Conservation (phyloP, 1,140 invertebrate genomes). For the Varroa destructor region DNA sequence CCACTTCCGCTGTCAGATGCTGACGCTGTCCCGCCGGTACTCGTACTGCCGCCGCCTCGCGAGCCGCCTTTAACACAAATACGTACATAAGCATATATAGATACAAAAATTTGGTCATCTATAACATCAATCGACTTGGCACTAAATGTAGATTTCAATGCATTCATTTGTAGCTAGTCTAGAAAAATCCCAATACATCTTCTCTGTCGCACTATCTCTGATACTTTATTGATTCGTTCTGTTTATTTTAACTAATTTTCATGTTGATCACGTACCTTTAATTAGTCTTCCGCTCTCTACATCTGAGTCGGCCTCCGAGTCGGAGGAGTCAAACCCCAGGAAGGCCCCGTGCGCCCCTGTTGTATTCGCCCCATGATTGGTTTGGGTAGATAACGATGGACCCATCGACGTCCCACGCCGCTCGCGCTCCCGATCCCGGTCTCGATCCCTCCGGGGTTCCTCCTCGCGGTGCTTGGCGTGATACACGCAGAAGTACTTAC, state of each 20-base stretch:
- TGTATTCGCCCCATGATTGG: background rate
- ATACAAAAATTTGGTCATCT: too few species aligned
- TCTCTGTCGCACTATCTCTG: too few species aligned
- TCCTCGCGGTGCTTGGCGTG: slow-evolving; percentile 74
- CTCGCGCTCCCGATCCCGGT: slow-evolving; percentile 20
- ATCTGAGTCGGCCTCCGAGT: slow-evolving; percentile 34
- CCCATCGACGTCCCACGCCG: slow-evolving; percentile 3
- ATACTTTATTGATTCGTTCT: too few species aligned
- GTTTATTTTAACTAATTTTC: background rate
- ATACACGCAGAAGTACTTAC: slow-evolving; percentile 96
- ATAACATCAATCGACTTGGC: background rate
- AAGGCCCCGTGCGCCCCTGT: background rate
- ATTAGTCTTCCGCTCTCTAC: slow-evolving; percentile 29
- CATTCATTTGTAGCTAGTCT: too few species aligned
- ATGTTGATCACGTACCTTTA: background rate
- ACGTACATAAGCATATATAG: background rate
- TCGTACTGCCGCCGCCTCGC: slow-evolving; percentile 17
- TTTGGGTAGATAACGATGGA: slow-evolving; percentile 8
- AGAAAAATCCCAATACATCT: too few species aligned
- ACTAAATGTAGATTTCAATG: background rate
- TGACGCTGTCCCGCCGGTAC: slow-evolving; percentile 24
- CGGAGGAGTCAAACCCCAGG: slow-evolving; percentile 34
- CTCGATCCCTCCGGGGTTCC: slow-evolving; percentile 30
- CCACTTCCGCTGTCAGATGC: slow-evolving; percentile 29
- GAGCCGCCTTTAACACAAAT: slow-evolving; percentile 14